Evolutionary conservation across 2,113 vertebrate genomes (phyloP).

Genomic region (Peromyscus leucopus): DNA sequence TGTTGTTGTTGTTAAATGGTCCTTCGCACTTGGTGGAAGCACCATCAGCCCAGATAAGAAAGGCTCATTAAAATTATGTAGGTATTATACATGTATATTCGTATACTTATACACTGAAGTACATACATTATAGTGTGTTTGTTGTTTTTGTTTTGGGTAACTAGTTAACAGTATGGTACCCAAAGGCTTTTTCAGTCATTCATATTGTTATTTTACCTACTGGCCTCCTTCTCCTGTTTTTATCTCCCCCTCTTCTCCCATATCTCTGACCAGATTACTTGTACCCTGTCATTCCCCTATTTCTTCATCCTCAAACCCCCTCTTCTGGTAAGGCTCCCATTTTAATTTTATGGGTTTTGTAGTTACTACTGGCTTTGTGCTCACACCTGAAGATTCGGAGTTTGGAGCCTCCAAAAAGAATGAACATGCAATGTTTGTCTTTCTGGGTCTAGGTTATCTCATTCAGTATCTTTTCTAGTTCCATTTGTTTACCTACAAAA

Average conservation of each 20-base stretch:
- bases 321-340: too few species aligned
- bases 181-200: background rate
- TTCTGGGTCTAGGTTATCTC: background rate
- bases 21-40: background rate
- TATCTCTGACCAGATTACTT: background rate
- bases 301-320: background rate
- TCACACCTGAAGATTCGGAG: background rate
- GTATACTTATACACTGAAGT: background rate
- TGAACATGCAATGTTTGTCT: background rate
- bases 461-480: background rate
- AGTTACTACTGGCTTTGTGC: background rate
- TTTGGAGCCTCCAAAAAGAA: background rate
- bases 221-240: background rate
- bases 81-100: background rate
- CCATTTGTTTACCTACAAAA: background rate
- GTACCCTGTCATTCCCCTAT: background rate
- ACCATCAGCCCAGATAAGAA: background rate
- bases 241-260: background rate
- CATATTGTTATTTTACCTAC: background rate
- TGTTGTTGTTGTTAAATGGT: background rate
- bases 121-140: background rate
- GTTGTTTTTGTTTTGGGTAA: background rate
- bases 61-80: background rate
- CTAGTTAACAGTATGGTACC: background rate
- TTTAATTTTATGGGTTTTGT: background rate